Evolutionary conservation across 1,140 invertebrate genomes (phyloP).

Genomic region (Antheraea pernyi): DNA sequence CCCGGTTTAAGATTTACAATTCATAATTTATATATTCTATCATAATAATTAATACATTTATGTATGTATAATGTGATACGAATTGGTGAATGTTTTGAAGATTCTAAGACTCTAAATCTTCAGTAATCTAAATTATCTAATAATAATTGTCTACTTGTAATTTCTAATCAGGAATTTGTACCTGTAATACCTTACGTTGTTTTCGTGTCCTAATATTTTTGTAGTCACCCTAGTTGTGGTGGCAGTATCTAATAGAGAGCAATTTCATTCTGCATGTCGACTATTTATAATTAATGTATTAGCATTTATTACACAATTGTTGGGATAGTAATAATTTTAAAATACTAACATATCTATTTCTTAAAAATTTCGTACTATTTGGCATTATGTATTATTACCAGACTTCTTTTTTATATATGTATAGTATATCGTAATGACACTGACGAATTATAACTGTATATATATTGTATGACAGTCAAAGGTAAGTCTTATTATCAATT

Average conservation of each 20-base stretch:
- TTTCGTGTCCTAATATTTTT: neutral
- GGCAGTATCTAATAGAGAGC: slow-evolving; percentile 4
- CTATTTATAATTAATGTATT: neutral
- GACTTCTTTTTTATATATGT: slow-evolving; percentile 5
- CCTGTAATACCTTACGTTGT: neutral
- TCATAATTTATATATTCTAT: too few species aligned
- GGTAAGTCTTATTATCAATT: slow-evolving; percentile 4
- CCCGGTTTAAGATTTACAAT: too few species aligned
- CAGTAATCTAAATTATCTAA: neutral
- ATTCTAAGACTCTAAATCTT: neutral
- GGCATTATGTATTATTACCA: slow-evolving; percentile 18
- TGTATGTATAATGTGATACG: neutral
- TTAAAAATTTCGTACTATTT: slow-evolving; percentile 6
- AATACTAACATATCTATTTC: neutral
- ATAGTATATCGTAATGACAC: neutral
- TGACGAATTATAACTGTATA: neutral
- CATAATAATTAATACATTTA: too few species aligned
- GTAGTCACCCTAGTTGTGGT: neutral
- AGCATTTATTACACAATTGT: neutral
- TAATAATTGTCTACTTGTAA: neutral
- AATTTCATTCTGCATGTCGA: neutral
- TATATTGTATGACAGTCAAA: slow-evolving; percentile 5
- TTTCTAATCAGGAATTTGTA: slow-evolving; percentile 6
- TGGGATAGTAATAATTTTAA: neutral
- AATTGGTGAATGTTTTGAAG: neutral